These are phyloP conservation scores for Polylopha cassiicola DNA, from an alignment of 2,888 invertebrate species.

Conservation along the genomic window DNA sequence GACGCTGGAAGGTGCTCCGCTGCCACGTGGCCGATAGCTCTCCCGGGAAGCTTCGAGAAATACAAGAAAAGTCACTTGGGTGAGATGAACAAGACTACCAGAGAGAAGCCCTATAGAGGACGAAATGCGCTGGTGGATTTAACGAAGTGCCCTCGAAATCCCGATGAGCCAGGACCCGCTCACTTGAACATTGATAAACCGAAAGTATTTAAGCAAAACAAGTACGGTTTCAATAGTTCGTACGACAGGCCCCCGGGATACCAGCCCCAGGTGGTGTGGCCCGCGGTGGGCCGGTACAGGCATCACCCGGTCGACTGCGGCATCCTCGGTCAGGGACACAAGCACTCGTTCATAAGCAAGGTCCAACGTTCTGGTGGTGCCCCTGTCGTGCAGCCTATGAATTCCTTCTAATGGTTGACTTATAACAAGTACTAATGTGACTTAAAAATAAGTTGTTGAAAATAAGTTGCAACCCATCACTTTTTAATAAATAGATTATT, in stretches of 20 bases:
- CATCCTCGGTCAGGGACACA: slow-evolving; percentile 52
- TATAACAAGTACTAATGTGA: too few species aligned
- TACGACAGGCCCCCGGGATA: slow-evolving; percentile 59
- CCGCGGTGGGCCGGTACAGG: slow-evolving; percentile 60
- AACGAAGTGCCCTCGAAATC: slow-evolving; percentile 63
- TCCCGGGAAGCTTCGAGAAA: slow-evolving; percentile 49
- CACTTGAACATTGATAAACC: slow-evolving; percentile 47
- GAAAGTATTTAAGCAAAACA: slow-evolving; percentile 41
- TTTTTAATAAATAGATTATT: too few species aligned
- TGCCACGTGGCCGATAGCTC: slow-evolving; percentile 56
- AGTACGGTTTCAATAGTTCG: slow-evolving; percentile 54
- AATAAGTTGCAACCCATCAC: too few species aligned
- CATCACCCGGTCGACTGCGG: slow-evolving; percentile 32
- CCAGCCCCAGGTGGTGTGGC: slow-evolving; percentile 54
- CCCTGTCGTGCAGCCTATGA: slow-evolving; percentile 49
- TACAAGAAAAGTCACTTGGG: slow-evolving; percentile 53
- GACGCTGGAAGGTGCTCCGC: slow-evolving; percentile 45
- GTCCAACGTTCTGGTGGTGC: slow-evolving; percentile 55
- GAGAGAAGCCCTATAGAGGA: slow-evolving; percentile 51
- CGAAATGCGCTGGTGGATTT: slow-evolving; percentile 69
- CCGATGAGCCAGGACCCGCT: slow-evolving; percentile 73
- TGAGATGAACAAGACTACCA: slow-evolving; percentile 57
- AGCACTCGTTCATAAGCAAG: slow-evolving; percentile 56
- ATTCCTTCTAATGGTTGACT: slow-evolving; percentile 50
- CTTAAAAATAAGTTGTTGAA: too few species aligned